Evolutionary conservation across 2,113 vertebrate genomes (phyloP), one percentile per base, ranked within the genome.

Genomic region (Euleptes europaea): DNA sequence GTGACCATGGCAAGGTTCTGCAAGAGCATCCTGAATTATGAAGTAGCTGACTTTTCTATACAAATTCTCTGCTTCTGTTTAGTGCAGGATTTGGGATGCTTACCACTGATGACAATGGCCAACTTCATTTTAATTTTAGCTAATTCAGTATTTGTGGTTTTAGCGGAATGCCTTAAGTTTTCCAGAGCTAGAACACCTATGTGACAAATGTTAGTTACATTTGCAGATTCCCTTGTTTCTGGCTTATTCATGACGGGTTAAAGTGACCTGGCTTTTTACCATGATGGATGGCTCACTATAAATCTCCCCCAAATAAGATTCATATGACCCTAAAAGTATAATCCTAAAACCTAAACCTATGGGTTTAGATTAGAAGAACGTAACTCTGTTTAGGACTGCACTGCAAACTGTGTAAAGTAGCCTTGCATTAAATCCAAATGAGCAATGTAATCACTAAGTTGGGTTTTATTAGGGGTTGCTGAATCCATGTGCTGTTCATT

Each of bases 121-220:
- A 63, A 44, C 28, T 31, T 38, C n/a, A 35, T 23, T 49, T 38
- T 75, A 47, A 65, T 83, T 47, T 65, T 31, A 67, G 35, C 79
- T 71, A 40, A 57, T 70, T n/a, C 65, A 57, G 35, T 21, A 42
- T 40, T 8, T 76, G 19, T 33, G 54, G n/a, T 76, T 86, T 76
- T 40, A 73, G 6, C 44, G 21, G 19, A 54, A 12, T 9, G 17
- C 21, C 31, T 23, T 42, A 49, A 35, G 10, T 19, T 19, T 69
- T 47, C 7, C 75, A 38, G 13, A 26, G 0, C 0, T 7, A 31
- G 0, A 31, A 4, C 1, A 1, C 7, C 21, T 63, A 0, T 0
- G 23, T 3, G 47, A 33, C 47, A 38, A 9, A 31, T 15, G 63
- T 83, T 44, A 77, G 40, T 0, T 12, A 78, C 70, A 14, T 3